Evolutionary conservation across 2,113 vertebrate species (phyloP), one percentile per base, ranked within the genome.

Genomic region (Cisticola juncidis): DNA sequence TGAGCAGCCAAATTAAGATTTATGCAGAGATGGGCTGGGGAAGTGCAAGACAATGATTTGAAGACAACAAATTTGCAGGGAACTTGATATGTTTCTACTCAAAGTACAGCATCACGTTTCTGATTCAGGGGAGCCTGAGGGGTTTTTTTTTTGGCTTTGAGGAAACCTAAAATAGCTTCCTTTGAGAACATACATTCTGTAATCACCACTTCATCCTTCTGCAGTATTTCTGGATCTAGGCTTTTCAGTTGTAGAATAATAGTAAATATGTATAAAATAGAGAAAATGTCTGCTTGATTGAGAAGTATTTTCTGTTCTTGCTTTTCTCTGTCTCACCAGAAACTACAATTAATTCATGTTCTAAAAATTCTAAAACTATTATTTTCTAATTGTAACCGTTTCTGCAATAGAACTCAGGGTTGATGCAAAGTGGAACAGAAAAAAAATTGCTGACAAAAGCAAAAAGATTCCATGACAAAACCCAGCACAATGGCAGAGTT

Each of bases 81-180:
- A 84, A 76, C 38, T 66, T 0, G 0, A 3, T 68, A 28, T 45
- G 57, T 65, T 84, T 90, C 80, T 58, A 61, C 76, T 82, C 74
- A 36, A 90, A 90, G 58, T 61, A 91, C 8, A 69, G 50, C 33
- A 77, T 54, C 54, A 82, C 0, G 0, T 88, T 95, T 76, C 58
- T 88, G 74, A 93, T 21, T 40, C 61, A 73, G 62, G 33, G 58
- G 94, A 94, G 60, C 73, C 48, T 51, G 11, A 93, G 40, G 25
- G 61, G 7, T 5, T 21, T 14, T n/a, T 9, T 15, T 13, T 42
- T 69, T 69, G 2, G 2, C 25, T 90, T 76, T 61, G 26, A 54
- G 76, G 42, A 90, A 89, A 87, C 29, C 22, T 82, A 83, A 92
- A 80, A 90, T 68, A 95, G 60, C 20, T 72, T 94, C 71, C 78